phyloP scores from a whole-genome alignment of 2,888 invertebrate species.

The Hypsopygia costalis region DNA sequence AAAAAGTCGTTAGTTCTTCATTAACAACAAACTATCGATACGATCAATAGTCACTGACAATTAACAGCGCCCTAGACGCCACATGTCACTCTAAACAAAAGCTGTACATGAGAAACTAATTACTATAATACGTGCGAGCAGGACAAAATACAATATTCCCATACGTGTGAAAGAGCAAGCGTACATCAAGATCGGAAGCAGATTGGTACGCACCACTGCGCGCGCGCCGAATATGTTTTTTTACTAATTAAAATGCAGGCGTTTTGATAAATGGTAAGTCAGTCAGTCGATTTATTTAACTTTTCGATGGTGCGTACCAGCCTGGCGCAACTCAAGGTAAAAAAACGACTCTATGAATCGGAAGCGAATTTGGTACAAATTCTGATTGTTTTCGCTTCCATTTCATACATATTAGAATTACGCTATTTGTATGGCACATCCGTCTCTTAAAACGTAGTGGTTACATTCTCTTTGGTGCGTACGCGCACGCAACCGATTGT shows the following conservation, averaged over 20 bases:
- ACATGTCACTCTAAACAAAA: constrained; percentile 76
- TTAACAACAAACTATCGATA: constrained; percentile 41
- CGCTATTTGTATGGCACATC: too few relatives aligned
- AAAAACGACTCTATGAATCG: too few relatives aligned
- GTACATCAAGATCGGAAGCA: constrained; percentile 61
- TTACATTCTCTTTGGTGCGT: too few relatives aligned
- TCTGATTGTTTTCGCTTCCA: too few relatives aligned
- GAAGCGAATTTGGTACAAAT: too few relatives aligned
- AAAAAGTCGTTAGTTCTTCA: constrained; percentile 28
- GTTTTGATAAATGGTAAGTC: constrained; percentile 61
- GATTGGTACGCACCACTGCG: constrained; percentile 73
- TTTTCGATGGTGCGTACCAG: constrained; percentile 35
- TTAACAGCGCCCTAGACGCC: constrained; percentile 59
- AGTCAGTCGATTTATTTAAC: constrained; percentile 58
- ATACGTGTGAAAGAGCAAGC: constrained; percentile 24
- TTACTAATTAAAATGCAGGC: constrained; percentile 73
- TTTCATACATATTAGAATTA: too few relatives aligned
- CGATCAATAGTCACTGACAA: constrained; percentile 53
- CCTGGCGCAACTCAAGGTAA: too few relatives aligned
- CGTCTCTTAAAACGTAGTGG: too few relatives aligned
- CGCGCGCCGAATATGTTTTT: constrained; percentile 62
- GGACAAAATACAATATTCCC: constrained; percentile 25
- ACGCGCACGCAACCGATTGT: too few relatives aligned
- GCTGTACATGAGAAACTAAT: constrained; percentile 74
- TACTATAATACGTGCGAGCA: constrained; percentile 44